A percentile compares a stretch with the other conserved stretches of the same genome.
phyloP scores from a whole-genome alignment of 2,797 vertebrate genomes.

The Bradypodion pumilum region DNA sequence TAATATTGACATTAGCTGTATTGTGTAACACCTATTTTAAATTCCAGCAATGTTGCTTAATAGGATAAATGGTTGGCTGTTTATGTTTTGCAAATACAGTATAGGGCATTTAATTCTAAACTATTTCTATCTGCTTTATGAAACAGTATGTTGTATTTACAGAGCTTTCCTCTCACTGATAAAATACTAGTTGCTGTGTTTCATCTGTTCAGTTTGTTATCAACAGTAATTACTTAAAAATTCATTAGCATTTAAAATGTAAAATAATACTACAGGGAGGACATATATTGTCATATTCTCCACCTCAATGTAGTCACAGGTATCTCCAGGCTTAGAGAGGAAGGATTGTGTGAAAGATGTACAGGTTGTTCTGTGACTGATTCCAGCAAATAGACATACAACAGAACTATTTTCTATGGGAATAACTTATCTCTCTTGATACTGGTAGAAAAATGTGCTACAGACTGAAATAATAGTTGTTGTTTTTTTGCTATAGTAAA shows the following conservation, averaged over 20 bases:
- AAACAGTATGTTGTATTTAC: too few relatives aligned
- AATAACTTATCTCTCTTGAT: neutral
- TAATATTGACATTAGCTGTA: too few relatives aligned
- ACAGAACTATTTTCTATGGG: neutral
- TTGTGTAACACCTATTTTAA: neutral
- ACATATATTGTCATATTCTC: neutral
- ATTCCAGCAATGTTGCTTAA: neutral
- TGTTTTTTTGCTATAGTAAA: neutral
- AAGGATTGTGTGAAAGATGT: neutral
- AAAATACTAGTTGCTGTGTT: too few relatives aligned
- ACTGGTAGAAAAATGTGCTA: neutral
- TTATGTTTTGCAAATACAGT: neutral
- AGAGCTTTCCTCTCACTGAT: too few relatives aligned
- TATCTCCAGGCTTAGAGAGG: neutral
- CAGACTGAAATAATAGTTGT: neutral
- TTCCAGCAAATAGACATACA: too few relatives aligned
- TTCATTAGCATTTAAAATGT: too few relatives aligned
- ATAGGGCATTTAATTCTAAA: neutral
- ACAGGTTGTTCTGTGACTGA: too few relatives aligned
- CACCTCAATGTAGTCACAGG: neutral
- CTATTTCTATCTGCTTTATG: neutral
- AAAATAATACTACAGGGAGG: too few relatives aligned
- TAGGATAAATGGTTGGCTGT: too few relatives aligned
- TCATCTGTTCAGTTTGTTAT: too few relatives aligned
- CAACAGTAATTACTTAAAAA: too few relatives aligned